A percentile compares a stretch with the other conserved stretches of the same genome.
phyloP scores from a whole-genome alignment of 2,888 invertebrate species.

The Papilio gigon region DNA sequence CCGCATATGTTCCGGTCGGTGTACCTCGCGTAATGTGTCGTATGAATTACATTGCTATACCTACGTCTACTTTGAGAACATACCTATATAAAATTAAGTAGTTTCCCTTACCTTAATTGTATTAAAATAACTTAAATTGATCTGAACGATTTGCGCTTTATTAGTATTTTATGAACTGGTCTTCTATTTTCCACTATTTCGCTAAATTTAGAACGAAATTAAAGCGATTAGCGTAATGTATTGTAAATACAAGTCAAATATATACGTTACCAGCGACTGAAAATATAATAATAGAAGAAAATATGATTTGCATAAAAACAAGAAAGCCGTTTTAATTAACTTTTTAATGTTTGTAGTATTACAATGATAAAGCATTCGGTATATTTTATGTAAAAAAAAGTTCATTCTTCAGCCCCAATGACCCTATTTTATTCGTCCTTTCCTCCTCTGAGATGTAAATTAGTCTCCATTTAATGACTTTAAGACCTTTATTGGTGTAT shows the following conservation, averaged over 20 bases:
- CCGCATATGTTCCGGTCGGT: no score
- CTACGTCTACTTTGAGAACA: not conserved
- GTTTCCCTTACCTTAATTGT: no score
- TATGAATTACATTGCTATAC: not conserved
- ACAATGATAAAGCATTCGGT: constrained; percentile 30
- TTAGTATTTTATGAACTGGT: no score
- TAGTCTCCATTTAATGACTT: constrained; percentile 25
- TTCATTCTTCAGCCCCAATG: constrained; percentile 18
- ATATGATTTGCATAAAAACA: constrained; percentile 9
- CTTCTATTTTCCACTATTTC: no score
- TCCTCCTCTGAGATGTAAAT: constrained; percentile 34
- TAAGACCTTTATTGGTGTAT: constrained; percentile 15
- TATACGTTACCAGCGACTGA: not conserved
- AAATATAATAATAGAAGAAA: not conserved
- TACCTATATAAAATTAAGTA: not conserved
- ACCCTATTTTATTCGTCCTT: constrained; percentile 31
- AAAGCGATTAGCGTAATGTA: no score
- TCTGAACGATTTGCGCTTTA: no score
- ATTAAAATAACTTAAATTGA: no score
- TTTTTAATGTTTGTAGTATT: constrained; percentile 17
- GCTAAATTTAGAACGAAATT: not conserved
- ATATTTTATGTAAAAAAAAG: constrained; percentile 32
- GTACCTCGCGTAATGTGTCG: no score
- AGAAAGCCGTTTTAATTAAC: constrained; percentile 10
- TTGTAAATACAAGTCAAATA: not conserved